Conservation (phyloP, 2,888 invertebrate species). For the Drosophila neutralis region DNA sequence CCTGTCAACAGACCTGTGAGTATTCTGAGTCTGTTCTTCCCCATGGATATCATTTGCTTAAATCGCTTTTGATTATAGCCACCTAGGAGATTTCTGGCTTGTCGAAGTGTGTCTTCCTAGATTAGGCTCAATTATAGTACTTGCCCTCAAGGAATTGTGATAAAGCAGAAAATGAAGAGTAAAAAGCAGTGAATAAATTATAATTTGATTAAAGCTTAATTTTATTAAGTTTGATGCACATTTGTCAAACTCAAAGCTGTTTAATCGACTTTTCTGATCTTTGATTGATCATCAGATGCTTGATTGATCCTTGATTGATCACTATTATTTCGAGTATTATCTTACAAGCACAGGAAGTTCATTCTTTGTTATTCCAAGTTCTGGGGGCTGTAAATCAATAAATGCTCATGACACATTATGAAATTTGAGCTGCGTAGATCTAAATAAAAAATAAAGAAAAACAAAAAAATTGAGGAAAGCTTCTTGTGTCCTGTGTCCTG, state of each 20-base stretch:
- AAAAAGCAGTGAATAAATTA: no score
- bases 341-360: constrained; percentile 31
- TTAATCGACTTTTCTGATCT: not conserved
- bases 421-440: constrained; percentile 48
- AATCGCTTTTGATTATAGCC: no score
- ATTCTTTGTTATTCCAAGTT: constrained; percentile 12
- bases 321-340: constrained; percentile 22
- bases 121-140: no score
- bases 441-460: not conserved
- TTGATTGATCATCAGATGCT: not conserved
- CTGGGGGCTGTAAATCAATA: constrained; percentile 46
- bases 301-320: not conserved
- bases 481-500: constrained; percentile 18
- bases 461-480: constrained; percentile 23
- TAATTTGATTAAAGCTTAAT: not conserved
- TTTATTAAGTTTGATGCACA: not conserved
- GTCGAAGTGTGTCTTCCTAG: no score
- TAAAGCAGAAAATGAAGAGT: no score
- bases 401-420: constrained; percentile 57
- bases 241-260: not conserved
- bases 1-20: no score
- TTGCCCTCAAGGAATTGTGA: no score
- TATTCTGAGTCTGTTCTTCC: no score
- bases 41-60: no score
- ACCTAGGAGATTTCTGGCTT: no score